Base-by-base conservation (phyloP, 2,888 invertebrate species). In the Acleris emargana region DNA sequence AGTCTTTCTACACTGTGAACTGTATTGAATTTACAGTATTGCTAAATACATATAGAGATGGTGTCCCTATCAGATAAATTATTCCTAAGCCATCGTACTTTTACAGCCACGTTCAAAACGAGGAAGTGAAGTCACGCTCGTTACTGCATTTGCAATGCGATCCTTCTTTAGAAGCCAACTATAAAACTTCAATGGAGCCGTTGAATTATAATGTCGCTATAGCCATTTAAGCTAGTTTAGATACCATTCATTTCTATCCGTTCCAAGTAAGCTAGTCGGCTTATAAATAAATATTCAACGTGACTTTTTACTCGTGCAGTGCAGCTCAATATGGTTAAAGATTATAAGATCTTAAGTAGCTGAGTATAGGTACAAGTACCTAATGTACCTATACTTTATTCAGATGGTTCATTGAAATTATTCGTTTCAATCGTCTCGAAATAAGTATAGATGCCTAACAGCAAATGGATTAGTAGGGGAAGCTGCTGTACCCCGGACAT, bases 131-230 rank as follows among this genome's bases (percentile, higher is more conserved):
- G 87, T 90, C 89, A 88, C 88, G 89, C 77, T 64, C 75, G 71
- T 70, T 67, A 68, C 58, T 80, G 77, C 83, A 87, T 87, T 86
- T 80, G 86, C 87, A 79, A 89, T 89, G 87, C 89, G 60, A 69
- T 68, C 77, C 87, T 86, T 86, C 87, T 84, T 83, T 80, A 88
- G 86, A 83, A 83, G 76, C 82, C 43, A 51, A 43, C 85, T 83
- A 84, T 91, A 89, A 90, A 91, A 90, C 84, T 87, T 90, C 89
- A 89, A 88, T 88, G 78, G 83, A 79, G 82, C 89, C 90, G 86
- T 84, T 80, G 86, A 86, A 89, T 91, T 87, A 82, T 80, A 88
- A 90, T 88, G 84, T 85, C 71, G 71, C 68, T 70, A 78, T 71
- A 73, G 77, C 80, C 78, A 82, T 84, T 84, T 83, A 86, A 84